Base-by-base conservation (phyloP, 2,113 vertebrate species). In the Periophthalmodon schlosseri region DNA sequence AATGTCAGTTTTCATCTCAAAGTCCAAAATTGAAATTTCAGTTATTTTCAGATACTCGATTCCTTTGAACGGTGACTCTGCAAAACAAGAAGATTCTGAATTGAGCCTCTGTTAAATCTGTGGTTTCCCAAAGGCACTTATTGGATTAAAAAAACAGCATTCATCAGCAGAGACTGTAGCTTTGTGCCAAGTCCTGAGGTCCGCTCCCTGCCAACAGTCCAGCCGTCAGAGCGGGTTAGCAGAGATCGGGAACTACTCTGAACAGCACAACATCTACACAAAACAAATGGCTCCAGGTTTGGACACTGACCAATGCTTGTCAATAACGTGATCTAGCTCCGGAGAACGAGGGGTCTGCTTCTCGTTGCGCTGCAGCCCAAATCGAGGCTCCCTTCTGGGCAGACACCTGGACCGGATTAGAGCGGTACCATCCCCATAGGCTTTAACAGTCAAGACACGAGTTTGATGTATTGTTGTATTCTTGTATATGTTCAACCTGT, bases 371-470 rank as follows among this genome's bases (percentile, higher is more conserved):
- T 39, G 16, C 74, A 54, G 60, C 78, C 72, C 47, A 74, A 47
- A 77, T 74, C 78, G 72, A 70, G 76, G 83, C 73, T 78, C 72
- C 72, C 84, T 87, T 52, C 75, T 60, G 73, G 88, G 76, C 84
- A 56, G 82, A 86, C 87, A 91, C 87, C 85, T 89, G 86, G 72
- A 74, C 60, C 82, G 72, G 74, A 90, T 91, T 79, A 79, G 75
- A 82, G 72, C 70, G 73, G 73, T 60, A 76, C 65, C 72, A 77
- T 69, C 75, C 63, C 70, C 75, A 36, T 28, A 72, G 70, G 50
- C 68, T 50, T 79, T 47, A 28, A 72, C 58, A 74, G 11, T 60
- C 64, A 39, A 75, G 66, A 54, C 21, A 71, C 28, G 57, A 63
- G 33, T 66, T 21, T 15, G 33, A 10, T 68, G 70, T 12, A 5